Conservation (phyloP, 2,888 invertebrate species). For the Nineta flava region DNA sequence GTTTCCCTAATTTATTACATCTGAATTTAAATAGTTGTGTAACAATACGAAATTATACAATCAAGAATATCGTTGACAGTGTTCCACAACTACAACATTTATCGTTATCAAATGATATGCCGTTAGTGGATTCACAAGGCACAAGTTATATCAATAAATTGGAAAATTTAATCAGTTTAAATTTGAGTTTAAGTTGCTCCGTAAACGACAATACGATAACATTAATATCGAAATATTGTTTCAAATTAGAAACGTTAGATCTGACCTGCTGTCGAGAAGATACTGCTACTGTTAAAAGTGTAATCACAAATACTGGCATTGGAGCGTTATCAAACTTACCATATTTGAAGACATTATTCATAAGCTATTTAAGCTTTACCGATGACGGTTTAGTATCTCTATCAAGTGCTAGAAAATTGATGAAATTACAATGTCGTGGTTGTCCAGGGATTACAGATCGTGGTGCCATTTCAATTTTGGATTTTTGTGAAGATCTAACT, state of each 20-base stretch:
- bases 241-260: not conserved
- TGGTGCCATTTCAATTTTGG: not conserved
- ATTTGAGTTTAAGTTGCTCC: not conserved
- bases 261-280: not conserved
- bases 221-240: constrained; percentile 1
- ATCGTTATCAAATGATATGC: constrained; percentile 4
- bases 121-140: not conserved
- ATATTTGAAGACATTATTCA: not conserved
- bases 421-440: constrained; percentile 2
- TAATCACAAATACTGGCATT: not conserved
- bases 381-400: not conserved
- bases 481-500: not conserved
- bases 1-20: not conserved
- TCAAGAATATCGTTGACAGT: not conserved
- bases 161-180: not conserved
- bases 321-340: constrained; percentile 2
- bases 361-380: not conserved
- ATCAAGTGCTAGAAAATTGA: not conserved
- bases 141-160: not conserved
- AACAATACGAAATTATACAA: constrained; percentile 2
- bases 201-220: constrained; percentile 2
- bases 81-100: constrained; percentile 2
- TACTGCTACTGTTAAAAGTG: not conserved
- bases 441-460: constrained; percentile 2
- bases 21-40: not conserved